phyloP scores from a whole-genome alignment of 2,797 vertebrate species.

The Alexandromys oeconomus region DNA sequence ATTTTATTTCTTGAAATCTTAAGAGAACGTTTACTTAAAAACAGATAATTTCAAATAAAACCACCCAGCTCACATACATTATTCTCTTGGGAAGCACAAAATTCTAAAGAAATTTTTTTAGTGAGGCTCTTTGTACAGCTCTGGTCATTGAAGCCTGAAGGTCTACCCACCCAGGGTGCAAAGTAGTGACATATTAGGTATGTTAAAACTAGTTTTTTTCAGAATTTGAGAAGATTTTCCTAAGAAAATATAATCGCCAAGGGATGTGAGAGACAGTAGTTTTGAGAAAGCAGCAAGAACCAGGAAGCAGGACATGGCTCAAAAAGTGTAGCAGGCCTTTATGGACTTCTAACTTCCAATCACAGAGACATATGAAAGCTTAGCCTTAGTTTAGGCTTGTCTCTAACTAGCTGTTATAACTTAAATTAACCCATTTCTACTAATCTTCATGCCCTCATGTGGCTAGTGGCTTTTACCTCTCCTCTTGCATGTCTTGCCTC shows the following conservation, averaged over 20 bases:
- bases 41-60: constrained; percentile 80
- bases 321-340: neutral
- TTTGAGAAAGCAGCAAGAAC: neutral
- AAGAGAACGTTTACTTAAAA: constrained; percentile 72
- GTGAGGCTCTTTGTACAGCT: constrained; percentile 19
- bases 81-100: neutral
- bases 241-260: neutral
- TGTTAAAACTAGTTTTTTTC: neutral
- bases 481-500: neutral
- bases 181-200: neutral
- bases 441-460: neutral
- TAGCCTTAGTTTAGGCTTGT: neutral
- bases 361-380: neutral
- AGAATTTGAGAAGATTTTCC: neutral
- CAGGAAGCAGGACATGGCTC: too few species aligned
- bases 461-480: neutral
- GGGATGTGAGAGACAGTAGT: neutral
- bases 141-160: constrained; percentile 36
- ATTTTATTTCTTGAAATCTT: constrained; percentile 77
- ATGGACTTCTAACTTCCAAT: neutral
- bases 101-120: constrained; percentile 54
- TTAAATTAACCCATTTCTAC: neutral
- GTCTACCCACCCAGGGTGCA: neutral
- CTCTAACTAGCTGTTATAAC: neutral
- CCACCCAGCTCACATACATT: constrained; percentile 47